Evolutionary conservation across 2,888 invertebrate species (phyloP).

Genomic region (Eutolmus rufibarbis): DNA sequence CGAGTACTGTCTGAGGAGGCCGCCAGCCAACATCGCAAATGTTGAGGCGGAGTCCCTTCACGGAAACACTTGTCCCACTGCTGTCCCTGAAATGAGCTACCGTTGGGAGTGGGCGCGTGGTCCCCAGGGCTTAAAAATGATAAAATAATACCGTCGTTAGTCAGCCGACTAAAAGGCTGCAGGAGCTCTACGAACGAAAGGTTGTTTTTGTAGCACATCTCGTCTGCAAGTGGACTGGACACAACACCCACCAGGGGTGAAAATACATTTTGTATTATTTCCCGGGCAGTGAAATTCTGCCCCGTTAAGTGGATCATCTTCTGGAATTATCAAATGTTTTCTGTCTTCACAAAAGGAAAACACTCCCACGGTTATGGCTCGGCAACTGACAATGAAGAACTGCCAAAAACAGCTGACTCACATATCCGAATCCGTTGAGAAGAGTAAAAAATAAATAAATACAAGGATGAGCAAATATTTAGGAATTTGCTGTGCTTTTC

Average conservation of each 20-base stretch:
- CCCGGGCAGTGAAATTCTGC: constrained; percentile 75
- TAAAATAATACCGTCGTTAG: constrained; percentile 70
- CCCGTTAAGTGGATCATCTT: constrained; percentile 65
- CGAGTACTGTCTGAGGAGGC: constrained; percentile 81
- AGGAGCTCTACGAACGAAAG: constrained; percentile 87
- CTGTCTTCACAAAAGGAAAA: neutral
- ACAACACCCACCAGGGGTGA: constrained; percentile 88
- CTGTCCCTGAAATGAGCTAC: constrained; percentile 86
- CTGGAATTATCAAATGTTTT: neutral
- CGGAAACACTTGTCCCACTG: constrained; percentile 73
- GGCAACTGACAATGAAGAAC: neutral
- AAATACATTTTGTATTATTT: constrained; percentile 89
- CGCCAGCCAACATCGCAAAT: constrained; percentile 83
- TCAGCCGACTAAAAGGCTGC: constrained; percentile 85
- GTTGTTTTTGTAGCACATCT: constrained; percentile 88
- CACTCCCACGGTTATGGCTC: neutral
- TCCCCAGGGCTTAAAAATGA: neutral
- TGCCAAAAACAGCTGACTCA: constrained; percentile 8
- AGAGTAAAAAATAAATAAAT: neutral
- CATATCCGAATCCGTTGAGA: neutral
- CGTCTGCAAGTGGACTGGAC: constrained; percentile 82
- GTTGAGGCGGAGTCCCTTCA: constrained; percentile 80
- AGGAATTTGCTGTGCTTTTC: neutral
- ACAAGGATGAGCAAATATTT: neutral
- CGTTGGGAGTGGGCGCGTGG: constrained; percentile 6